Conservation (phyloP, 2,113 vertebrate species). For the Leptocoma aspasia region DNA sequence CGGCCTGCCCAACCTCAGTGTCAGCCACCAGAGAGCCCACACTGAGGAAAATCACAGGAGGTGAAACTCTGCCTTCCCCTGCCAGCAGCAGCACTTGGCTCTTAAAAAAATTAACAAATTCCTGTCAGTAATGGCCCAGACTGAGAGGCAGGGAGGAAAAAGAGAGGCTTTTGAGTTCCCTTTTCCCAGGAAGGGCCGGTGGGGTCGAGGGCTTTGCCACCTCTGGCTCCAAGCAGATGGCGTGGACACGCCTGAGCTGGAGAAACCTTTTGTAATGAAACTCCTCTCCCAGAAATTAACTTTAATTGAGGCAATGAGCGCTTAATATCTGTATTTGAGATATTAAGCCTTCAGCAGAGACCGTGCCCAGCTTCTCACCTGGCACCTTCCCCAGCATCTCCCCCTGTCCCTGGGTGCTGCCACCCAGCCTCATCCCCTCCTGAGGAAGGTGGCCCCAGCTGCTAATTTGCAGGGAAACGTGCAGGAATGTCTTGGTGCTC, state of each 20-base stretch:
- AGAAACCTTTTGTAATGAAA: constrained; percentile 30
- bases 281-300: constrained; percentile 45
- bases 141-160: neutral
- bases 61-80: neutral
- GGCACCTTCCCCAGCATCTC: neutral
- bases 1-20: neutral
- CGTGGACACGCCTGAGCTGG: neutral
- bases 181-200: rapidly evolving
- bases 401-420: neutral
- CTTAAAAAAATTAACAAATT: neutral
- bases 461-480: neutral
- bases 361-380: neutral
- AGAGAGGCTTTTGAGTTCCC: neutral
- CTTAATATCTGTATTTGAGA: constrained; percentile 30
- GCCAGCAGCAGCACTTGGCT: neutral
- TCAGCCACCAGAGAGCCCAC: neutral
- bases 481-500: neutral
- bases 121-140: neutral
- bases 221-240: neutral
- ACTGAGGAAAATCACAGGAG: rapidly evolving
- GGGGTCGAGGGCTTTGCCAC: neutral
- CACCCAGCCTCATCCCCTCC: neutral
- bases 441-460: neutral
- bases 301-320: neutral
- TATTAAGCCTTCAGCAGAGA: neutral